Evolutionary conservation across 2,797 vertebrate genomes (phyloP).

Genomic region (Corythornis leucogaster): DNA sequence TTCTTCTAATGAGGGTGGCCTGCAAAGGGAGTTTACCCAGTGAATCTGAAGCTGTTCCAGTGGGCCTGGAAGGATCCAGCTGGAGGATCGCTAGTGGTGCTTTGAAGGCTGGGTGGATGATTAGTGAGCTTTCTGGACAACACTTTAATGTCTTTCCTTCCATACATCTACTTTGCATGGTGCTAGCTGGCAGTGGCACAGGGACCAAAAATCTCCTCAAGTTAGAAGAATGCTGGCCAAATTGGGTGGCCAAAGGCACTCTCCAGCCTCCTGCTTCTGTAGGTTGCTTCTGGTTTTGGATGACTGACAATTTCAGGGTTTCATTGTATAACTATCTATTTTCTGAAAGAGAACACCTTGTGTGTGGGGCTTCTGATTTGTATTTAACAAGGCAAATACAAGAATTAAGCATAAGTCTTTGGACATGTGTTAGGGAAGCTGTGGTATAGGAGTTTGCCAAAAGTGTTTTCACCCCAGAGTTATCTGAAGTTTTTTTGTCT

Average conservation of each 20-base stretch:
- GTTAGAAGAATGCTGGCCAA: background rate
- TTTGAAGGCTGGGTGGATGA: background rate
- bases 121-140: background rate
- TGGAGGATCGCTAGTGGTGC: background rate
- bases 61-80: background rate
- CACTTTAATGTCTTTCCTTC: background rate
- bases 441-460: background rate
- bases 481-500: background rate
- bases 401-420: background rate
- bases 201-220: background rate
- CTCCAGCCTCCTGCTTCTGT: rapidly evolving
- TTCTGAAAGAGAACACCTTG: background rate
- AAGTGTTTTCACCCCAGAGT: background rate
- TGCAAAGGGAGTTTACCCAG: background rate
- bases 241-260: background rate
- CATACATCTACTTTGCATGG: background rate
- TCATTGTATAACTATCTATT: background rate
- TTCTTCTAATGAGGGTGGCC: background rate
- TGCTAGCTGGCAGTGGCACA: background rate
- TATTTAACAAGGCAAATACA: background rate
- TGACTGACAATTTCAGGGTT: background rate
- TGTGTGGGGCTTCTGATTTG: background rate
- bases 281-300: background rate
- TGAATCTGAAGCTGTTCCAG: background rate
- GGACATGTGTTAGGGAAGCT: background rate